Percentiles rank a stretch among this genome's conserved stretches.
Conservation (phyloP, 2,888 invertebrate species). For the Vesta saturnalis region DNA sequence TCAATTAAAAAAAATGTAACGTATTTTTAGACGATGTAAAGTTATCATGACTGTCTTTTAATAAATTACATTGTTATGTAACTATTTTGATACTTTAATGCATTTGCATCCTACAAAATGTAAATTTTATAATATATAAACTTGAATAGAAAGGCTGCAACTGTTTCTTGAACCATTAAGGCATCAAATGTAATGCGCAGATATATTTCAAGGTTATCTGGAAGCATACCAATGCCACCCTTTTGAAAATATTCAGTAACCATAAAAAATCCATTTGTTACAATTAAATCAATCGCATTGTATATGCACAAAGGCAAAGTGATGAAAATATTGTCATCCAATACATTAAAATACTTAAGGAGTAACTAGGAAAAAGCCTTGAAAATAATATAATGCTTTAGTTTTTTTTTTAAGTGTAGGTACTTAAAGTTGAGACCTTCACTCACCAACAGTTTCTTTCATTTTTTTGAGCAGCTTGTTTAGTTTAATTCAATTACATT, state of each 20-base stretch:
- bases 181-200: conserved; percentile 7
- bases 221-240: conserved; percentile 14
- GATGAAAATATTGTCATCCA: conserved; percentile 18
- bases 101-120: not conserved
- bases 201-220: conserved; percentile 13
- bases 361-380: conserved; percentile 31
- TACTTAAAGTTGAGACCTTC: conserved; percentile 36
- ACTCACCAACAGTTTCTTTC: conserved; percentile 38
- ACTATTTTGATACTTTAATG: not conserved
- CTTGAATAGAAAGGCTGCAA: conserved; percentile 11
- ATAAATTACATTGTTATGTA: not conserved
- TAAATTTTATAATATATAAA: conserved; percentile 3
- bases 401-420: conserved; percentile 33
- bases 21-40: not conserved
- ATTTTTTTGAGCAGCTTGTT: conserved; percentile 16
- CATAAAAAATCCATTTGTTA: not conserved
- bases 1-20: no score
- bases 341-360: not conserved
- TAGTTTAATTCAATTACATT: conserved; percentile 1
- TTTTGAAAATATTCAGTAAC: conserved; percentile 5
- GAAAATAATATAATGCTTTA: conserved; percentile 39
- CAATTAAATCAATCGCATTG: not conserved
- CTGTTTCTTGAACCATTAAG: conserved; percentile 1
- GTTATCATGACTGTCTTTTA: not conserved
- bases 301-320: not conserved